Conservation (phyloP, 2,113 vertebrate species). For the human (Homo sapiens) region GRCh38 chr13:57417501-57418000, state of each 20-base stretch:
- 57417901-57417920: not conserved
- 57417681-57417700: not conserved
- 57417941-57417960: not conserved
- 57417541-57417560: not conserved
- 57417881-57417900: not conserved
- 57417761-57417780: not conserved
- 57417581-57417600: not conserved
- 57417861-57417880: not conserved
- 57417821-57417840: not conserved
- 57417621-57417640: not conserved
- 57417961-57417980: not conserved
- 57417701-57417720: not conserved
- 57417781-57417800: not conserved
- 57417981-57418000: not conserved
- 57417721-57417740: not conserved
- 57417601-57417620: not conserved
- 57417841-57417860: not conserved
- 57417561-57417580: not conserved
- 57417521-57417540: not conserved
- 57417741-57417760: not conserved
- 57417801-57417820: not conserved
- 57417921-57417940: not conserved
- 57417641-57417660: not conserved
- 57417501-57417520: not conserved
- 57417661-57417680: not conserved